Percentiles rank a stretch among this genome's conserved stretches.
phyloP scores from a whole-genome alignment of 2,888 invertebrate species.

The Cybosia mesomella region DNA sequence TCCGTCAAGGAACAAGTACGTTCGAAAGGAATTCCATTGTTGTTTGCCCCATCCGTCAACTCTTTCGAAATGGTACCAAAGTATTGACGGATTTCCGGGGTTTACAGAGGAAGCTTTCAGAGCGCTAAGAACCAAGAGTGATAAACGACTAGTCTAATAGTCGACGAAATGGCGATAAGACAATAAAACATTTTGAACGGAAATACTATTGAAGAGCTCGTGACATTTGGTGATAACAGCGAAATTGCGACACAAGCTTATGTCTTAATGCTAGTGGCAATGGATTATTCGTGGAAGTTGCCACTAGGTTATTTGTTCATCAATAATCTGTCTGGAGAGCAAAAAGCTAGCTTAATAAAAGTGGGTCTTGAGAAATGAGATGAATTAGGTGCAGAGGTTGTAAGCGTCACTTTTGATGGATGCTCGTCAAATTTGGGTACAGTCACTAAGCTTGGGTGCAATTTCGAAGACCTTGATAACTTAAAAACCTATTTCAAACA shows the following conservation, averaged over 20 bases:
- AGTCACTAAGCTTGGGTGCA: neutral
- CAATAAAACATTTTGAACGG: neutral
- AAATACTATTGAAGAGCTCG: neutral
- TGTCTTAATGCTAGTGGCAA: neutral
- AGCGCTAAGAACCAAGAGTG: neutral
- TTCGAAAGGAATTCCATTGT: neutral
- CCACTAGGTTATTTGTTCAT: neutral
- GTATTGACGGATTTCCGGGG: conserved; percentile 1
- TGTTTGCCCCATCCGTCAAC: conserved; percentile 8
- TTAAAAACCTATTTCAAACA: neutral
- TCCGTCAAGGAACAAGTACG: neutral
- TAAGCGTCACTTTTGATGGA: neutral
- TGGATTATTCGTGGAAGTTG: neutral
- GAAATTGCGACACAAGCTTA: neutral
- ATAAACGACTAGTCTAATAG: neutral
- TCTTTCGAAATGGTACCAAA: conserved; percentile 1
- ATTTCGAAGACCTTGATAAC: neutral
- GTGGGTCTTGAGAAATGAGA: neutral
- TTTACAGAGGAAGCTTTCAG: neutral
- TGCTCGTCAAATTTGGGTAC: neutral
- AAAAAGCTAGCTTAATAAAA: neutral
- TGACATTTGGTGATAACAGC: neutral
- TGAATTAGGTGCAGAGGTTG: neutral
- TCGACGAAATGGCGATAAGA: conserved; percentile 11
- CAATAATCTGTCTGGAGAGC: neutral